Conservation (phyloP, 1,140 invertebrate genomes). For the Pseudachorutes palmiensis region DNA sequence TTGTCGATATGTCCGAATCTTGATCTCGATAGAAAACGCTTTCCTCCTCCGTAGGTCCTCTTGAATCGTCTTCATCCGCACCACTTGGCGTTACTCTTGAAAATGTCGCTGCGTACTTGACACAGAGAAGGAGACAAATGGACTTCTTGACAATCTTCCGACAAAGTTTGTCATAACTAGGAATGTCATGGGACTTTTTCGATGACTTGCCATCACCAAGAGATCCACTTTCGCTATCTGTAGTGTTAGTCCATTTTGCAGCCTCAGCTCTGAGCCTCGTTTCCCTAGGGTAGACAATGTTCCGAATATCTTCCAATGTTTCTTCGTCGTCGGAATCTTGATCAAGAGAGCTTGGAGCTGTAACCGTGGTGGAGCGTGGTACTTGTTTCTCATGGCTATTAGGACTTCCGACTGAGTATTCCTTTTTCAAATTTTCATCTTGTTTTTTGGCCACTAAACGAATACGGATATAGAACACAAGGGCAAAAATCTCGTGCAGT, state of each 20-base stretch:
- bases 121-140: constrained; percentile 20
- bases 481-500: constrained; percentile 33
- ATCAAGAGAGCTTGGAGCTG: background rate
- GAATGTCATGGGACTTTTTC: background rate
- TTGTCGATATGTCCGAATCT: constrained; percentile 14
- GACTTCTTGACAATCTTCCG: constrained; percentile 21
- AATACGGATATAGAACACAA: constrained; percentile 33
- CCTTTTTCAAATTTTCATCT: constrained; percentile 16
- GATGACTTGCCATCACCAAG: too few species aligned
- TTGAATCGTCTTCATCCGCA: background rate
- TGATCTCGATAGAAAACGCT: constrained; percentile 11
- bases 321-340: background rate
- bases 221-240: background rate
- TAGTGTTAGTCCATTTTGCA: background rate
- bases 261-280: background rate
- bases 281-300: background rate
- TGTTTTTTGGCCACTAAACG: constrained; percentile 8
- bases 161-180: constrained; percentile 25
- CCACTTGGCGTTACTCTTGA: background rate
- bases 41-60: constrained; percentile 9
- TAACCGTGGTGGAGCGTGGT: background rate
- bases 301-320: background rate
- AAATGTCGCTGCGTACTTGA: constrained; percentile 16
- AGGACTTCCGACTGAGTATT: background rate
- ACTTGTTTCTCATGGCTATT: background rate